phyloP scores from a whole-genome alignment of 2,888 invertebrate genomes.

The Pachydiplax longipennis region DNA sequence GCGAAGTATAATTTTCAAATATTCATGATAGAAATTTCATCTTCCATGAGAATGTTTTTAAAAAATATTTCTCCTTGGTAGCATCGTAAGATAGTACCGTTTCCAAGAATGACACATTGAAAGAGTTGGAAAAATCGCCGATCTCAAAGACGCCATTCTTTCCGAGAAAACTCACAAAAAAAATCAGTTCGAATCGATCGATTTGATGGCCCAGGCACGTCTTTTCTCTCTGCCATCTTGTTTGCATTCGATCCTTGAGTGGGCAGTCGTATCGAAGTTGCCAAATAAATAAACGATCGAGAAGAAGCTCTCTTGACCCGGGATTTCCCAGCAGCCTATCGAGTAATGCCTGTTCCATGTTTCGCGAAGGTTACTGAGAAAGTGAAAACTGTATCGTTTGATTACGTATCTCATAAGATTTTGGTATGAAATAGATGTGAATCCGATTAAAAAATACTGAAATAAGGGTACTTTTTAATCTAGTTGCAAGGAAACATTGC shows the following conservation, averaged over 20 bases:
- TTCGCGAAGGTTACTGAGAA: no score
- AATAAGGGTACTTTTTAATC: no score
- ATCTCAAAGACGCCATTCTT: not conserved
- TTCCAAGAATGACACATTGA: not conserved
- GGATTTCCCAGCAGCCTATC: no score
- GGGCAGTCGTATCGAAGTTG: not conserved
- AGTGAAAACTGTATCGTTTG: no score
- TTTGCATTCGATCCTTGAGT: not conserved
- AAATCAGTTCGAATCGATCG: no score
- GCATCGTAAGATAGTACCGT: not conserved
- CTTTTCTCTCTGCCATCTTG: not conserved
- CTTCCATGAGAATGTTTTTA: not conserved
- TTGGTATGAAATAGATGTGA: no score
- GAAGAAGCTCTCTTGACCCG: no score
- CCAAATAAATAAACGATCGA: not conserved
- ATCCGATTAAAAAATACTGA: no score
- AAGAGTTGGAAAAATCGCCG: not conserved
- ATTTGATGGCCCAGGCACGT: not conserved
- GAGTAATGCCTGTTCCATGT: no score
- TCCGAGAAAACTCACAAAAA: no score
- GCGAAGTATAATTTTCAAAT: not conserved
- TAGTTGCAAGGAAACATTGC: no score
- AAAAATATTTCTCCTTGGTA: not conserved
- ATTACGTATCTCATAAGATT: no score
- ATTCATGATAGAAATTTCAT: not conserved